phyloP scores from a whole-genome alignment of 2,113 vertebrate species.

The Phyllostomus discolor region DNA sequence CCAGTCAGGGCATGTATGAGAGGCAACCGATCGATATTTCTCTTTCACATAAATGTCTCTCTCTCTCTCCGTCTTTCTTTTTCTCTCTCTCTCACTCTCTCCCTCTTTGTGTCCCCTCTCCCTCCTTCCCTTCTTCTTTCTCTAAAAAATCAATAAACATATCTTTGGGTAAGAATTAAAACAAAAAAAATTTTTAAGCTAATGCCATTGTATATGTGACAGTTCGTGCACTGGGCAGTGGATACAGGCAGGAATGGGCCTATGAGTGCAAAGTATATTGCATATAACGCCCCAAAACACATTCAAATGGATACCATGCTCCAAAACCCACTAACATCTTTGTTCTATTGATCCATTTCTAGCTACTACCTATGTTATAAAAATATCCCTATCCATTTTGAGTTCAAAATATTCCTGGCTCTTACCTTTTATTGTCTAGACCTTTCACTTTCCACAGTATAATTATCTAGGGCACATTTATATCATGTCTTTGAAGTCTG shows the following conservation, averaged over 20 bases:
- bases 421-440: slow-evolving; percentile 2
- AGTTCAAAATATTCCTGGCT: slow-evolving; percentile 12
- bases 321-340: neutral
- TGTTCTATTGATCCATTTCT: neutral
- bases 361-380: neutral
- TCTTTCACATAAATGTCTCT: too few species aligned
- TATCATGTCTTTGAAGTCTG: neutral
- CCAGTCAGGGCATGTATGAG: too few species aligned
- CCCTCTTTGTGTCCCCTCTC: too few species aligned
- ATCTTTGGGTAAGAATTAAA: too few species aligned
- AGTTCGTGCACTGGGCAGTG: neutral
- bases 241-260: neutral
- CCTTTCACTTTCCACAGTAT: neutral
- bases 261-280: neutral
- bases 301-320: neutral
- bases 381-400: neutral
- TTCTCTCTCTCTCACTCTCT: too few species aligned
- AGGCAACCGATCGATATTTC: too few species aligned
- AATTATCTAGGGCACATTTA: neutral
- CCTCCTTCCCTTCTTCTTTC: too few species aligned
- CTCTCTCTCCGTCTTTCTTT: too few species aligned
- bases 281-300: neutral
- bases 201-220: too few species aligned
- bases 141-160: too few species aligned
- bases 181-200: neutral